Evolutionary conservation across 2,113 vertebrate species (phyloP), one percentile per base, ranked within the genome.

Genomic region (Neoarius graeffei): DNA sequence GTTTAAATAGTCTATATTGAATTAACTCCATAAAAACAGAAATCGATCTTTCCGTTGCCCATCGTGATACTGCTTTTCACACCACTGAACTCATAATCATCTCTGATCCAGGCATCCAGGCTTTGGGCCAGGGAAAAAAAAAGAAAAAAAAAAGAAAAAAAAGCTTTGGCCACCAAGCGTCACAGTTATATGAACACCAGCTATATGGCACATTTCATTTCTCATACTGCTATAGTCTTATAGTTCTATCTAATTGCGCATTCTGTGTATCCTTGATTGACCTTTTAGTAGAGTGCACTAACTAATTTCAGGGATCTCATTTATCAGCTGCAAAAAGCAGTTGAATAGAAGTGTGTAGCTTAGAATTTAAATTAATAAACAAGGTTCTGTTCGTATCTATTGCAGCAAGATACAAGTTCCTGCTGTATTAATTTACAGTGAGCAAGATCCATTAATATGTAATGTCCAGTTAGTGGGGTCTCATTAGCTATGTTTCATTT

Each of bases 1-100:
- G 92, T 94, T 94, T 95, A 94, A 95, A 95, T 93, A 94, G 93
- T 93, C 93, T 88, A 90, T 93, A 94, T 94, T 94, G 93, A 95
- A 94, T 95, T 94, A 94, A 95, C 93, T 94, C 62, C 88, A 93
- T 95, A 94, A 94, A 94, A 94, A 92, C 91, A 93, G 93, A 94
- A 93, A 95, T 95, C 92, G 93, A 95, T 95, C 93, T 93, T 91
- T 92, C 93, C 86, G 88, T 93, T 91, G 92, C 91, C 93, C 93
- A 91, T 95, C 91, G 93, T 88, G 89, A 90, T 89, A 91, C 88
- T 25, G 88, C 87, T 90, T 90, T 87, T 92, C 89, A 89, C 93
- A 93, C 94, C 90, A 86, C 74, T 91, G 91, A 91, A 88, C 90
- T 92, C 86, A 88, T 94, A 94, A 95, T 94, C 92, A 93, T 91